Conservation (phyloP, 1,140 invertebrate genomes). For the Drosophila parabipectinata region DNA sequence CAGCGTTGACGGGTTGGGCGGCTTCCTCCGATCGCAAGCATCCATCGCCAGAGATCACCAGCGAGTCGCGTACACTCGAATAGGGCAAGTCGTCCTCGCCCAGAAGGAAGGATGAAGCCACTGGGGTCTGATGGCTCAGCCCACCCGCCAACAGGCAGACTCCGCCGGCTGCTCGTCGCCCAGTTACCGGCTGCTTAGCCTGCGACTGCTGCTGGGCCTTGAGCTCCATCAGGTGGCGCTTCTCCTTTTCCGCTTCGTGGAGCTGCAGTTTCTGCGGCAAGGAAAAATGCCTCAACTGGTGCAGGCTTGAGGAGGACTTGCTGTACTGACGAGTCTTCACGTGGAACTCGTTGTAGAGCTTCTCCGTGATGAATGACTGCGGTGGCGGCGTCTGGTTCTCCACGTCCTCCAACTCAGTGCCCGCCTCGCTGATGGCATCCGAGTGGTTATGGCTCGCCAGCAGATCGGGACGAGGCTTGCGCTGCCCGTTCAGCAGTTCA, state of each 20-base stretch:
- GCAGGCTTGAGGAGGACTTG: slow-evolving; percentile 86
- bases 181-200: slow-evolving; percentile 63
- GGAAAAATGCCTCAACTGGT: slow-evolving; percentile 84
- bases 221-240: slow-evolving; percentile 55
- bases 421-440: slow-evolving; percentile 76
- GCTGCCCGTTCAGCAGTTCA: slow-evolving; percentile 68
- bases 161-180: slow-evolving; percentile 71
- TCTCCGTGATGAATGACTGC: slow-evolving; percentile 87
- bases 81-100: slow-evolving; percentile 81
- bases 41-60: slow-evolving; percentile 63
- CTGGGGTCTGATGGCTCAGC: slow-evolving; percentile 28
- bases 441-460: slow-evolving; percentile 52
- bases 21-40: slow-evolving; percentile 32
- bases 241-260: slow-evolving; percentile 66
- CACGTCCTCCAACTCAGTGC: slow-evolving; percentile 74
- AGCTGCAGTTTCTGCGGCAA: slow-evolving; percentile 78
- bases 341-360: slow-evolving; percentile 87
- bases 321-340: slow-evolving; percentile 87
- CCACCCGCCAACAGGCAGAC: slow-evolving; percentile 68
- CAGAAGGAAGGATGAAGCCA: slow-evolving; percentile 51
- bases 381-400: slow-evolving; percentile 82
- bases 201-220: slow-evolving; percentile 53
- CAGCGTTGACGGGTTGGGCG: slow-evolving; percentile 8
- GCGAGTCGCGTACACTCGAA: slow-evolving; percentile 79
- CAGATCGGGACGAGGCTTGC: slow-evolving; percentile 68